Evolutionary conservation across 1,140 invertebrate genomes (phyloP), one percentile per base, ranked within the genome.

Genomic region (Heliconius melpomene): DNA sequence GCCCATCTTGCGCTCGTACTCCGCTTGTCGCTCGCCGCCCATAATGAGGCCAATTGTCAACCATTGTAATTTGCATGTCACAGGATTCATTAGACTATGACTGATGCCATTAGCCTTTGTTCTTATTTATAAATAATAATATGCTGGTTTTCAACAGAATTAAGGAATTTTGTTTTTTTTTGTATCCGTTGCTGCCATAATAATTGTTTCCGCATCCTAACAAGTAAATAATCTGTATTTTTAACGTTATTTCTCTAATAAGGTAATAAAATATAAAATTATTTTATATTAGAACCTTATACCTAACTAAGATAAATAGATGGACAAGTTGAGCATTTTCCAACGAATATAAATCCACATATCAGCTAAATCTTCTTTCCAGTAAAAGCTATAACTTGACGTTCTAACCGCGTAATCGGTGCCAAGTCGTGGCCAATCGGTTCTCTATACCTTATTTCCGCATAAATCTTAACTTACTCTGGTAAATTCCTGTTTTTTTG

Each of bases 1-100:
- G 13, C 81, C 82, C 84, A 89, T 88, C 85, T 86, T 85, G 85
- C 77, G 79, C 80, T 77, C 75, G 82, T 87, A 83, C 46, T 66
- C 70, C 36, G 75, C 75, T 46, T 66, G 75, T 60, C 83, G 85
- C 83, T 81, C 79, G 80, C 79, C 81, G 82, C 74, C 71, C 73
- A 83, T 88, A 89, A 91, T 90, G 85, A 88, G 86, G 78, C 84
- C 82, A 89, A 90, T 89, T 90, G 84, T 83, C 79, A 83, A 86
- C 86, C 85, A 84, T 88, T 83, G 87, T 89, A 87, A 90, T 93
- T 89, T 88, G 88, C 88, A 86, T 90, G 88, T 88, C 86, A 88
- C 75, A 77, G 60, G 57, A 77, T 77, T 71, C 75, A 77, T 77
- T 77, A 77, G 75, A 77, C 75, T 66, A 66, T 77, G 75, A 77